Percentiles rank a stretch among this genome's conserved stretches.
phyloP scores from a whole-genome alignment of 2,888 invertebrate genomes.

The Cenopis cana region DNA sequence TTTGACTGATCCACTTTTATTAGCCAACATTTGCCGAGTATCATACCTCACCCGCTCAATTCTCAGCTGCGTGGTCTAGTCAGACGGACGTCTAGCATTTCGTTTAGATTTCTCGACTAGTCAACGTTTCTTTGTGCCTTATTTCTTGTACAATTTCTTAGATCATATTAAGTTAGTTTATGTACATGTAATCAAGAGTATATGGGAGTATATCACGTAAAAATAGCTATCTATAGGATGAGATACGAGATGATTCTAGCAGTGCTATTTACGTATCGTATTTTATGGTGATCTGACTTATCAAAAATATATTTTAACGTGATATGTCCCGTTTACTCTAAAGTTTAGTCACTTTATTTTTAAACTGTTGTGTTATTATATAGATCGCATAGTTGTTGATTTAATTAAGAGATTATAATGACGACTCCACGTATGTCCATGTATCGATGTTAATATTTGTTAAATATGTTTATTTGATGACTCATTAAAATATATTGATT shows the following conservation, averaged over 20 bases:
- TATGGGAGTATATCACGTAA: not conserved
- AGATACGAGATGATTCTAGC: no score
- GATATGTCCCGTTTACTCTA: not conserved
- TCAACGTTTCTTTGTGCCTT: slow-evolving; percentile 42
- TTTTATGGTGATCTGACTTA: no score
- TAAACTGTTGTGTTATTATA: slow-evolving; percentile 28
- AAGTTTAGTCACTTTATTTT: slow-evolving; percentile 10
- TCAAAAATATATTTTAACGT: slow-evolving; percentile 1
- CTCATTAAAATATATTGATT: slow-evolving; percentile 60
- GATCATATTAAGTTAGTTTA: slow-evolving; percentile 3
- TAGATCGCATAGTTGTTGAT: slow-evolving; percentile 44
- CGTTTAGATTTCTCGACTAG: slow-evolving; percentile 40
- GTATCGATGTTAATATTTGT: slow-evolving; percentile 47
- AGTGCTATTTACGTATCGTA: no score
- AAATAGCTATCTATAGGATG: not conserved
- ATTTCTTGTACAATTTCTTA: slow-evolving; percentile 22
- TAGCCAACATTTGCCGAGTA: not conserved
- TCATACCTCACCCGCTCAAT: not conserved
- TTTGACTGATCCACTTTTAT: no score
- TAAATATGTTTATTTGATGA: slow-evolving; percentile 45
- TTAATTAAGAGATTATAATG: slow-evolving; percentile 42
- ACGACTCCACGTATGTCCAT: slow-evolving; percentile 55
- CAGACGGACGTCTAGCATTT: slow-evolving; percentile 34
- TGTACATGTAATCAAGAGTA: not conserved
- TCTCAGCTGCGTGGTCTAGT: slow-evolving; percentile 26